Evolutionary conservation across 2,888 invertebrate species (phyloP).

Genomic region (Priocnemis perturbator): DNA sequence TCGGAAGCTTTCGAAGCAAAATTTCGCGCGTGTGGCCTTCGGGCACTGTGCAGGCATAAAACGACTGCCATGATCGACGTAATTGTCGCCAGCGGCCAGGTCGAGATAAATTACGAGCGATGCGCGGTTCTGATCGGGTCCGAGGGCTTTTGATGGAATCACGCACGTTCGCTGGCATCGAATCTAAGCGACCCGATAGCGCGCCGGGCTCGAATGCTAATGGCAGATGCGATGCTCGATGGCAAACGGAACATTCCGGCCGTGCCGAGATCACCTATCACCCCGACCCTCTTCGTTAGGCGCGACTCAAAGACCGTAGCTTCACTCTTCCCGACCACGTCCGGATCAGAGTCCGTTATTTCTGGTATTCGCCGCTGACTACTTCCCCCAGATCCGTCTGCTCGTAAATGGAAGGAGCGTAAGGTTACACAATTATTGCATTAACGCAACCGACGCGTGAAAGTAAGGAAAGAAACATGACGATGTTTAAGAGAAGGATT

Average conservation of each 20-base stretch:
- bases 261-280: slow-evolving; percentile 68
- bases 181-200: slow-evolving; percentile 38
- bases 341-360: slow-evolving; percentile 34
- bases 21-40: too few species aligned
- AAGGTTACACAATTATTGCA: too few species aligned
- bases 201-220: slow-evolving; percentile 60
- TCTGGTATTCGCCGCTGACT: slow-evolving; percentile 21
- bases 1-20: too few species aligned
- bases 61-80: too few species aligned
- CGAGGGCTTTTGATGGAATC: slow-evolving; percentile 40
- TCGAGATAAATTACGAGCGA: slow-evolving; percentile 6
- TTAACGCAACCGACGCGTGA: too few species aligned
- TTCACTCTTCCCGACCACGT: slow-evolving; percentile 17
- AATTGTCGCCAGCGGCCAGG: background rate
- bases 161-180: slow-evolving; percentile 43
- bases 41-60: too few species aligned
- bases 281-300: slow-evolving; percentile 66
- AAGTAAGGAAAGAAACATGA: too few species aligned
- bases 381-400: slow-evolving; percentile 42
- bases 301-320: slow-evolving; percentile 31
- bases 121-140: slow-evolving; percentile 2
- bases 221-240: slow-evolving; percentile 68
- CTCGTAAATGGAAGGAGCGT: slow-evolving; percentile 28
- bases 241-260: slow-evolving; percentile 67
- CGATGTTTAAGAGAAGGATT: too few species aligned